Percentiles rank a stretch among this genome's conserved stretches.
Evolutionary conservation across 2,113 vertebrate genomes (phyloP).

Genomic region (Equus quagga): DNA sequence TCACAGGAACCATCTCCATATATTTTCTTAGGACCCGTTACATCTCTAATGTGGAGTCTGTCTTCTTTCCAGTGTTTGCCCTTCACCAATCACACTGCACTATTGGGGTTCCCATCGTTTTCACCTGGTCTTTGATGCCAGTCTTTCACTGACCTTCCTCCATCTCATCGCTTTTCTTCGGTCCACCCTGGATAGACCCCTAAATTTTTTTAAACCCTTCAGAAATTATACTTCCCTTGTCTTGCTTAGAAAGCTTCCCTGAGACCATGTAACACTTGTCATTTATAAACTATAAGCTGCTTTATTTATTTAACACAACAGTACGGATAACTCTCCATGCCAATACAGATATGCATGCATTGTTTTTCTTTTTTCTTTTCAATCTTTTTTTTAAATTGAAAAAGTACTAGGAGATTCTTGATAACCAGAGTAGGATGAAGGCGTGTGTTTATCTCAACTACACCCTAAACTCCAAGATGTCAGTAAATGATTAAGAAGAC

Average conservation of each 20-base stretch:
- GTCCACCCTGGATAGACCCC: fast-evolving
- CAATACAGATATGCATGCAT: neutral
- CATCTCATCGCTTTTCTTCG: neutral
- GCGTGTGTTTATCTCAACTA: neutral
- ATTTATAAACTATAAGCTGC: neutral
- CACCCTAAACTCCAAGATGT: neutral
- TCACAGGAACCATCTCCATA: fast-evolving
- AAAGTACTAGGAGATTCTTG: neutral
- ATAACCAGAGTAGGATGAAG: neutral
- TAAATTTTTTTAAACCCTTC: fast-evolving
- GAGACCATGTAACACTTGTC: neutral
- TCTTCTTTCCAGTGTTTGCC: neutral
- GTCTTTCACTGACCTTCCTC: neutral
- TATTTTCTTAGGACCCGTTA: neutral
- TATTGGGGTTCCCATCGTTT: fast-evolving
- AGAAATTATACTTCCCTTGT: neutral
- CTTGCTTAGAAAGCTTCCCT: neutral
- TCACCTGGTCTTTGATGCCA: neutral
- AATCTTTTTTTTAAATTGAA: neutral
- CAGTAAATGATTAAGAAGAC: too few relatives aligned
- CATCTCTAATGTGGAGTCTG: fast-evolving
- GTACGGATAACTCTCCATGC: too few relatives aligned
- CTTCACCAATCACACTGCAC: fast-evolving
- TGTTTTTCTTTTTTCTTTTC: neutral
- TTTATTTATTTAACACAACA: neutral